Base-by-base conservation (phyloP, 2,888 invertebrate genomes). In the Cyaniris semiargus region DNA sequence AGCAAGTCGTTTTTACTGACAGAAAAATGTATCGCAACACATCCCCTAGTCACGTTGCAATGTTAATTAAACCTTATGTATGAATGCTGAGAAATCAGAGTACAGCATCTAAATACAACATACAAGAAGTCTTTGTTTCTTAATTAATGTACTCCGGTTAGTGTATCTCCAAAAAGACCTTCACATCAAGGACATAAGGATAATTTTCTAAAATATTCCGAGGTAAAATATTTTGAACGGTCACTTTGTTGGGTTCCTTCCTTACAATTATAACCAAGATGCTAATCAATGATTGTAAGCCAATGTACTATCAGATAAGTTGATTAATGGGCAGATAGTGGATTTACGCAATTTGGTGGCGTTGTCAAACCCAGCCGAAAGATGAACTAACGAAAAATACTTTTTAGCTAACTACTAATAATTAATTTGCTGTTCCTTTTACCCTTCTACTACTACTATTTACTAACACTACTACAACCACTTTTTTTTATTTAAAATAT, bases 41-140 rank as follows among this genome's bases (percentile, higher is more conserved):
- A 3, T 44, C 44, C 44, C 3, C 44, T 44, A 2, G 44, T 44
- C 44, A 10, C 10, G 38, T 38, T 38, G 53, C 13, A 53, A 53
- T 53, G 53, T 53, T 18, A 18, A 44, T 44, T 53, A 53, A 53
- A 18, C 44, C 10, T 53, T 3, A 53, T 1, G 18, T 53, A 18
- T 53, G 48, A 48, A 53, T 53, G 5, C 53, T 53, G 8, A 53
- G 15, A 18, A 53, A 18, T 60, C 23, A 60, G 60, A 60, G 13
- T 23, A 13, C 1, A 3, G 3, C 13, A 13, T 60, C 60, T 60
- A 60, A 60, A 60, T 23, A 23, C 60, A 60, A 60, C 21, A 21
- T n/a, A 60, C 60, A 60, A 60, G 60, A 23, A 60, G 60, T 60
- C 23, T 60, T 60, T 60, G 60, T 60, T 23, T 21, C 60, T 23